These are phyloP conservation scores for Tangara arthus DNA, from an alignment of 2,797 vertebrate species.

Conservation along the genomic window DNA sequence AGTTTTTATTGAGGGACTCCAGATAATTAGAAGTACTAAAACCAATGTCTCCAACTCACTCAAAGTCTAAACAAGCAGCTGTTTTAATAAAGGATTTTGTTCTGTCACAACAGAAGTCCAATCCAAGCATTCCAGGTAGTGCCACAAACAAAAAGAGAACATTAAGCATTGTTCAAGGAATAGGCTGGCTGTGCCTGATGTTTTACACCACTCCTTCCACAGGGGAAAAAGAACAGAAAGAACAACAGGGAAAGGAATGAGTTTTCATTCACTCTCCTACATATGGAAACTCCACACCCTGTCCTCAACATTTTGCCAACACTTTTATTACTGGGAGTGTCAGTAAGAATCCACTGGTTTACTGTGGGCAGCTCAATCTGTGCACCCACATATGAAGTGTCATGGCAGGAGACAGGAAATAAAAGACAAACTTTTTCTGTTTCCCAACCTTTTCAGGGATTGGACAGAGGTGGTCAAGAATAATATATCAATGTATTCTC, in stretches of 20 bases:
- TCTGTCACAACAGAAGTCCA: background rate
- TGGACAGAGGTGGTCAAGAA: background rate
- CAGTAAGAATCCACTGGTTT: background rate
- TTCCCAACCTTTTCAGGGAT: background rate
- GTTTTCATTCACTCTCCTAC: background rate
- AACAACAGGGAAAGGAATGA: slow-evolving; percentile 5
- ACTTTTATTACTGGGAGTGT: slow-evolving; percentile 52
- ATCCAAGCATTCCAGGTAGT: background rate
- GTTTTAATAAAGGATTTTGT: background rate
- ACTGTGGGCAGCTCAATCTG: background rate
- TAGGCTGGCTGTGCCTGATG: background rate
- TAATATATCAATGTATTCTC: background rate
- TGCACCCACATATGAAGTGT: background rate
- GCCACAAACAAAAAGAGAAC: background rate
- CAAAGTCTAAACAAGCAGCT: background rate
- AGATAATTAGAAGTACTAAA: background rate
- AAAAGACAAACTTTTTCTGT: background rate
- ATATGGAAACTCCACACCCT: slow-evolving; percentile 40
- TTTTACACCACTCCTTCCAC: background rate
- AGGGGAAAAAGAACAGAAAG: background rate
- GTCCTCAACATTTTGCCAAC: slow-evolving; percentile 34
- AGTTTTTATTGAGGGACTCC: background rate
- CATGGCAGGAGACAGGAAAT: background rate
- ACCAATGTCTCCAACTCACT: background rate
- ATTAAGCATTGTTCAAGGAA: background rate